A percentile compares a stretch with the other conserved stretches of the same genome.
Evolutionary conservation across 2,888 invertebrate genomes (phyloP).

Genomic region (Dysmachus trigonus): DNA sequence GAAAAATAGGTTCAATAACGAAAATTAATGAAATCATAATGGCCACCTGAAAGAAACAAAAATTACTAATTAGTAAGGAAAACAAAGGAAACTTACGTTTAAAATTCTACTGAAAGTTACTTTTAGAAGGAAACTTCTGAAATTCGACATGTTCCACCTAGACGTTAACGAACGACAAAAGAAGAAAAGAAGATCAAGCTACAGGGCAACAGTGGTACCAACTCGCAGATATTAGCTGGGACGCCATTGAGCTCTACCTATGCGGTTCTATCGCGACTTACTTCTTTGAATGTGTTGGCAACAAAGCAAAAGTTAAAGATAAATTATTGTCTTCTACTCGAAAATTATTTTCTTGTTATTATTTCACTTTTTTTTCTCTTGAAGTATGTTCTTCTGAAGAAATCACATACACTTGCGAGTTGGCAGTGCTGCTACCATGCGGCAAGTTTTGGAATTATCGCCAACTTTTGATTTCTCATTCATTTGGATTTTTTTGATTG

Average conservation of each 20-base stretch:
- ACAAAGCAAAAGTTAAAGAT: slow-evolving; percentile 2
- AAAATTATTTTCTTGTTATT: not conserved
- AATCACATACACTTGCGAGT: not conserved
- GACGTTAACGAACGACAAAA: not conserved
- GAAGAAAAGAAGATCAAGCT: slow-evolving; percentile 19
- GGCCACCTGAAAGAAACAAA: slow-evolving; percentile 39
- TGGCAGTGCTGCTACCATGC: slow-evolving; percentile 12
- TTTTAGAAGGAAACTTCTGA: slow-evolving; percentile 39
- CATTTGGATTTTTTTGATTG: not conserved
- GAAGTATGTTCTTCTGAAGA: not conserved
- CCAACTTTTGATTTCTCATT: slow-evolving; percentile 36
- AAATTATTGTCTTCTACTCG: not conserved
- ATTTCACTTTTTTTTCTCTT: not conserved
- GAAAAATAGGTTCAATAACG: slow-evolving; percentile 28
- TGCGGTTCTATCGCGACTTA: not conserved
- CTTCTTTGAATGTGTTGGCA: slow-evolving; percentile 18
- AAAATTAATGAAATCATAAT: slow-evolving; percentile 29
- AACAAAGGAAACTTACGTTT: slow-evolving; percentile 40
- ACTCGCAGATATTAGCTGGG: slow-evolving; percentile 14
- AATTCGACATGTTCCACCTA: slow-evolving; percentile 11
- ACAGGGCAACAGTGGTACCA: slow-evolving; percentile 42
- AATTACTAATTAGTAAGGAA: slow-evolving; percentile 37
- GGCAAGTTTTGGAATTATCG: slow-evolving; percentile 14
- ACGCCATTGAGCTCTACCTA: not conserved
- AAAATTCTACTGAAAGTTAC: slow-evolving; percentile 28